Percentiles rank a stretch among this genome's conserved stretches.
Evolutionary conservation across 2,113 vertebrate species (phyloP).

Genomic region (Stomatorhinus ivindoensis): DNA sequence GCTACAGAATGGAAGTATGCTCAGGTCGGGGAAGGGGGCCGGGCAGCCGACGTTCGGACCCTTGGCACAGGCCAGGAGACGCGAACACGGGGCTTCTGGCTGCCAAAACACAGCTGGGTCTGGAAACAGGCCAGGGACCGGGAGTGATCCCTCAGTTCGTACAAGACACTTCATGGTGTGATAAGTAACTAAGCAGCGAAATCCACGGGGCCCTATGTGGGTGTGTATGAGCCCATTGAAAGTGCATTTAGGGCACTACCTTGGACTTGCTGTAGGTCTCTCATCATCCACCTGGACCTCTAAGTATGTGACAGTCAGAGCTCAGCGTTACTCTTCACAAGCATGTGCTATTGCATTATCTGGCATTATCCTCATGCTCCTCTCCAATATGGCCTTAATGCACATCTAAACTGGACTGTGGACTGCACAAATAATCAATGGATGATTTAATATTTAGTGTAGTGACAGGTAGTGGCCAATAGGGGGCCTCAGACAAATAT

Average conservation of each 20-base stretch:
- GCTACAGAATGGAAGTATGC: neutral
- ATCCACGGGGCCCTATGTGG: neutral
- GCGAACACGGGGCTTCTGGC: neutral
- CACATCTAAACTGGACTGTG: neutral
- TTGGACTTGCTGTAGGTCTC: neutral
- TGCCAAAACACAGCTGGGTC: neutral
- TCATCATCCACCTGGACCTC: neutral
- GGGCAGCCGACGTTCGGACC: neutral
- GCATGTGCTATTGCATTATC: neutral
- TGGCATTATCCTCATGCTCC: neutral
- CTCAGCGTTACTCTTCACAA: neutral
- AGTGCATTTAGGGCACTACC: neutral
- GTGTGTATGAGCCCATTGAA: neutral
- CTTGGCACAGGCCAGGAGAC: neutral
- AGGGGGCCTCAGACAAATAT: neutral
- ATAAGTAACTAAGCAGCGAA: neutral
- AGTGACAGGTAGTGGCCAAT: neutral
- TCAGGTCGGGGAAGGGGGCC: neutral
- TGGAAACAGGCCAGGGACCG: neutral
- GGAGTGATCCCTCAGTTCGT: neutral
- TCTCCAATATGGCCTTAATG: neutral
- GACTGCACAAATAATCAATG: neutral
- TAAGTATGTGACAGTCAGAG: neutral
- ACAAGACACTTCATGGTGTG: neutral
- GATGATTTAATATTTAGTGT: neutral